Conservation (phyloP, 1,140 invertebrate genomes). For the Leguminivora glycinivorella region DNA sequence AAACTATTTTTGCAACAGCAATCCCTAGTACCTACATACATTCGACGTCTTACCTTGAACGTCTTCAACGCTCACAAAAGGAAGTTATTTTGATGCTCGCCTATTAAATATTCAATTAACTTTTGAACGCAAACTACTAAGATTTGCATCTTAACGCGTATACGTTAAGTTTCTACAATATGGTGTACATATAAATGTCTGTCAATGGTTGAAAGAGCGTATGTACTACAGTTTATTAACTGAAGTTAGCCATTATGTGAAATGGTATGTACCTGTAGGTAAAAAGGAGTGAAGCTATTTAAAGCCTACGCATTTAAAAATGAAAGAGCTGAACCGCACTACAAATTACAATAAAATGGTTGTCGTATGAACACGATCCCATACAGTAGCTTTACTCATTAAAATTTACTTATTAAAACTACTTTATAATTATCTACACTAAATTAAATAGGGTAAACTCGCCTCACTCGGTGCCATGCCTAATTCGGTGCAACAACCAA, state of each 20-base stretch:
- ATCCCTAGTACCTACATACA: not conserved
- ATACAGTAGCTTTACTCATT: too few species aligned
- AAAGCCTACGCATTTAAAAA: not conserved
- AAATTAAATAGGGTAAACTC: too few species aligned
- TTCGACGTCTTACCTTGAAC: not conserved
- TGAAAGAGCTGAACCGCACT: not conserved
- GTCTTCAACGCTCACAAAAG: constrained; percentile 6
- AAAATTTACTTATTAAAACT: too few species aligned
- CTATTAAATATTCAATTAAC: constrained; percentile 28
- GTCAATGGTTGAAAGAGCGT: not conserved
- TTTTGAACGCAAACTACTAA: constrained; percentile 24
- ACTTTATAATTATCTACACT: too few species aligned
- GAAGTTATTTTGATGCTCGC: constrained; percentile 15
- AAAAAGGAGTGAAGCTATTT: not conserved
- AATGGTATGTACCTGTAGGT: too few species aligned
- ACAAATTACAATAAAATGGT: not conserved
- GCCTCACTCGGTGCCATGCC: too few species aligned
- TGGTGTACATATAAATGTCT: not conserved
- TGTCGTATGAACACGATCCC: too few species aligned
- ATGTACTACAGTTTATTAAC: not conserved
- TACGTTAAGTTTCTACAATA: constrained; percentile 3
- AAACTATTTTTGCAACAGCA: not conserved
- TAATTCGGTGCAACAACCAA: too few species aligned
- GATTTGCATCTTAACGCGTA: constrained; percentile 21
- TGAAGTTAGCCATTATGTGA: not conserved